A percentile compares a stretch with the other conserved stretches of the same genome.
Evolutionary conservation across 2,888 invertebrate genomes (phyloP).

Genomic region (Drosophila neotestacea): DNA sequence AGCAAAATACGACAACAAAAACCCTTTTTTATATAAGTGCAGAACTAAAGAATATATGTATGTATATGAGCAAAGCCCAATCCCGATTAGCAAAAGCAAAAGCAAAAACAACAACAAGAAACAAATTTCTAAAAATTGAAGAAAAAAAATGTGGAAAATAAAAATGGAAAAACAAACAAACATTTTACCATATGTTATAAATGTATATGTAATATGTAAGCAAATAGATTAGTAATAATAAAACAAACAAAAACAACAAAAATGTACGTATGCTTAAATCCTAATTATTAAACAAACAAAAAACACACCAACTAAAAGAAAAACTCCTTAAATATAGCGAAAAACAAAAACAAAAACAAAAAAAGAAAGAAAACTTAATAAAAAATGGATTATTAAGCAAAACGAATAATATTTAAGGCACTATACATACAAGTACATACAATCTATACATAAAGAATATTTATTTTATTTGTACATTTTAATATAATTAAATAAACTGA

Average conservation of each 20-base stretch:
- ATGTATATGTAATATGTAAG: conserved; percentile 71
- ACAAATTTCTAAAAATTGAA: conserved; percentile 31
- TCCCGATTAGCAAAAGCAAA: conserved; percentile 45
- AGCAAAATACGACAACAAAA: conserved; percentile 39
- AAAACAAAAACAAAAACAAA: conserved; percentile 15
- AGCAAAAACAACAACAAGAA: conserved; percentile 1
- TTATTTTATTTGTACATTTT: conserved; percentile 83
- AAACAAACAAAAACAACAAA: conserved; percentile 47
- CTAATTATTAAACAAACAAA: conserved; percentile 67
- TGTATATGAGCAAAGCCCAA: conserved; percentile 9
- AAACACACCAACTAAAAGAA: conserved; percentile 64
- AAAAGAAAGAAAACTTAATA: conserved; percentile 18
- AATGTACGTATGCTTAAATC: conserved; percentile 72
- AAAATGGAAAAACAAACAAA: conserved; percentile 31
- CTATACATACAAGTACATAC: conserved; percentile 71
- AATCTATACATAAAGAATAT: conserved; percentile 80
- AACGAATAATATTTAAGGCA: conserved; percentile 73
- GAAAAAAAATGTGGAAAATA: conserved; percentile 43
- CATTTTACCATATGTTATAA: conserved; percentile 62
- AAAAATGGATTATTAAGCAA: conserved; percentile 54
- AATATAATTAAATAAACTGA: conserved; percentile 78
- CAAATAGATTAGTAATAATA: conserved; percentile 69
- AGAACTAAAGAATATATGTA: conserved; percentile 28
- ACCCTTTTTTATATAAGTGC: conserved; percentile 35
- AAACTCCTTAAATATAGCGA: conserved; percentile 56